Base-by-base conservation (phyloP, 2,888 invertebrate species). In the Embidobia sp. region DNA sequence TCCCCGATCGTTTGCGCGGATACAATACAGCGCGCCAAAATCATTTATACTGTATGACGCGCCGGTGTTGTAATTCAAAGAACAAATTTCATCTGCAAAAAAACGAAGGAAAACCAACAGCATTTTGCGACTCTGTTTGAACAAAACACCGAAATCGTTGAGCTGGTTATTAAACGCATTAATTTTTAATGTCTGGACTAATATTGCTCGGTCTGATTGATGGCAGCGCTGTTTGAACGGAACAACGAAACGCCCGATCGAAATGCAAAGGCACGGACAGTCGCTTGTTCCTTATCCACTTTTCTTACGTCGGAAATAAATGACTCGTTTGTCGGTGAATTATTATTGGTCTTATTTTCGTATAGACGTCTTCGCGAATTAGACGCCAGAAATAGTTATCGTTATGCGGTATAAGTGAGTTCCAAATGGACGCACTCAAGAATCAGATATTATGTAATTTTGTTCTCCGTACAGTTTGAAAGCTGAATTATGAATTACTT, bases 1-100 rank as follows among this genome's bases (percentile, higher is more conserved):
- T 73, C 49, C 61, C 63, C 70, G 66, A 74, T 74, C 78, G 74
- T 74, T 78, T 78, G 73, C 42, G 66, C 78, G 63, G 53, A 74
- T 69, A 57, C 77, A 69, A 78, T 78, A 78, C 69, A 72, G 31
- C 73, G 57, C 42, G 37, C 48, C 73, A 57, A 67, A 74, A 74
- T 78, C 73, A 78, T 78, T 78, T 74, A 69, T 74, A 69, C 57
- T 57, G 57, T 57, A 59, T 53, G 73, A 78, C 69, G 49, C 59
- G 57, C 42, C 51, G 29, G 51, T 13, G 69, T 73, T 66, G 57
- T 63, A 76, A 70, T 70, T 64, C 53, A 48, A 66, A 67, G 61
- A 53, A 61, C 61, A 48, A 77, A 77, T 77, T 70, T 51, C 55
- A 70, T 55, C 18, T 44, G 3, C 27, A 11, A 59, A 57, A 70